phyloP scores from a whole-genome alignment of 2,888 invertebrate species.

The Lycophotia porphyrea region DNA sequence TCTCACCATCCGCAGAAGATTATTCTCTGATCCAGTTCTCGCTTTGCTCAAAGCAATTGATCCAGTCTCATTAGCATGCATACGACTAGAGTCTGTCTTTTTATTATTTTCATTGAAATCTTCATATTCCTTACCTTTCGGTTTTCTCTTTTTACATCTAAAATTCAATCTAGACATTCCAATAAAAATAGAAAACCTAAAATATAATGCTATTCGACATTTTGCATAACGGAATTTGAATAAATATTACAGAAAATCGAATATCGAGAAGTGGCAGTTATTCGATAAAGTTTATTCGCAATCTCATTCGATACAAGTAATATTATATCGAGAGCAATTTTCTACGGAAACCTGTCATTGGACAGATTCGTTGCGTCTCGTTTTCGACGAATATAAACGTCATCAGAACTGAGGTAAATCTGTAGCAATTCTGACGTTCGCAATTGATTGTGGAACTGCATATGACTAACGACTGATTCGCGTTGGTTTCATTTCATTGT shows the following conservation, averaged over 20 bases:
- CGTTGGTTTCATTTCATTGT: background rate
- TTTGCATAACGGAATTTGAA: constrained; percentile 35
- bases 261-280: constrained; percentile 62
- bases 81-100: constrained; percentile 47
- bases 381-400: constrained; percentile 60
- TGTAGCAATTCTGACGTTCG: constrained; percentile 37
- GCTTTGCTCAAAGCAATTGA: constrained; percentile 45
- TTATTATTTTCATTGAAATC: constrained; percentile 45
- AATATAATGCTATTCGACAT: constrained; percentile 20
- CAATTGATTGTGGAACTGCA: constrained; percentile 26
- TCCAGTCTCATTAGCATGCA: constrained; percentile 56
- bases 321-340: constrained; percentile 67
- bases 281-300: constrained; percentile 63
- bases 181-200: constrained; percentile 26
- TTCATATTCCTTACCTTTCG: constrained; percentile 27
- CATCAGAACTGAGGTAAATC: constrained; percentile 47
- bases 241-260: constrained; percentile 49
- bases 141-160: constrained; percentile 13
- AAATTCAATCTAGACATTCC: constrained; percentile 20
- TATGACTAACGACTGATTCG: constrained; percentile 12
- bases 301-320: constrained; percentile 61
- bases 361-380: constrained; percentile 53
- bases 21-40: constrained; percentile 30
- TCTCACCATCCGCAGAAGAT: constrained; percentile 35
- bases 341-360: constrained; percentile 64